These are phyloP conservation scores for Mantis religiosa DNA, from an alignment of 2,888 invertebrate species.

Conservation along the genomic window DNA sequence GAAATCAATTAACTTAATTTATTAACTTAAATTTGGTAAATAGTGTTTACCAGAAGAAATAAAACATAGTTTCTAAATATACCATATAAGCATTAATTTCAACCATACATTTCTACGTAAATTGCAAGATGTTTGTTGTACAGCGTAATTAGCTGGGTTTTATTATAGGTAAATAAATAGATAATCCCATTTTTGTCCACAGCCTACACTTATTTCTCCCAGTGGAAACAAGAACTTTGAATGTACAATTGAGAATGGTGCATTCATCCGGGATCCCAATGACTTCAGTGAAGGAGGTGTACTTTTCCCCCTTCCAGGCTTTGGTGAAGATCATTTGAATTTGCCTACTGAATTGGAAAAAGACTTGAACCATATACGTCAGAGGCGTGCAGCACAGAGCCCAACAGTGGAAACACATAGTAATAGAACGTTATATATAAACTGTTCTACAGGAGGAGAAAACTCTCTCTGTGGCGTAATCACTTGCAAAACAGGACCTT, in stretches of 20 bases:
- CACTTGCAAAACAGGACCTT: not conserved
- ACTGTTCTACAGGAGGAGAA: not conserved
- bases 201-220: not conserved
- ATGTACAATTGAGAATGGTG: not conserved
- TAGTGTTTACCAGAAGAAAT: no score
- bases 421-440: not conserved
- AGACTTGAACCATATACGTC: not conserved
- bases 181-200: not conserved
- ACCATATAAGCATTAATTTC: no score
- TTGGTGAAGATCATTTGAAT: not conserved
- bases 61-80: no score
- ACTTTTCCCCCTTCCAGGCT: not conserved
- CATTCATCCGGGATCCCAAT: not conserved
- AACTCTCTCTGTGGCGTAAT: not conserved
- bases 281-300: not conserved
- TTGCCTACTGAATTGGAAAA: not conserved
- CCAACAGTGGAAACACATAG: not conserved
- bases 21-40: no score
- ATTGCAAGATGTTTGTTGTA: no score
- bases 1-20: no score
- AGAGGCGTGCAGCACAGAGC: not conserved
- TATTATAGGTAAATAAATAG: no score
- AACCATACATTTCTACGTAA: no score
- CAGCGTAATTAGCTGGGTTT: no score
- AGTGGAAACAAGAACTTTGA: not conserved